phyloP scores from a whole-genome alignment of 2,888 invertebrate genomes.

The Polylopha cassiicola region DNA sequence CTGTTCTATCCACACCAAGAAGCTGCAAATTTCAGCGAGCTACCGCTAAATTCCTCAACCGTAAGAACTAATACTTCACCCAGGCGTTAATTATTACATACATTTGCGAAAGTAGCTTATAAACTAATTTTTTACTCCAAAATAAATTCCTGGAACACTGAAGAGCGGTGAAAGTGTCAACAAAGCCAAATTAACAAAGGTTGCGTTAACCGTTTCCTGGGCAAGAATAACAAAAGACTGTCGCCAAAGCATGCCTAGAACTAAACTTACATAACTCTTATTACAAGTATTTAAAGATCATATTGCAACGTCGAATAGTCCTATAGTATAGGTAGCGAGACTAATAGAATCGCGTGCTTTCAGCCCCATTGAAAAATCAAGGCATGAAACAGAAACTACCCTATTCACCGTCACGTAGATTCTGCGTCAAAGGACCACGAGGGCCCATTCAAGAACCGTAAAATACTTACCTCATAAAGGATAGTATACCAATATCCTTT shows the following conservation, averaged over 20 bases:
- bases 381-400: slow-evolving; percentile 66
- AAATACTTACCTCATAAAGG: slow-evolving; percentile 46
- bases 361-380: slow-evolving; percentile 49
- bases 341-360: slow-evolving; percentile 35
- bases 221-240: slow-evolving; percentile 14
- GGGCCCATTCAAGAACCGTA: slow-evolving; percentile 56
- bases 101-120: slow-evolving; percentile 31
- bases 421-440: slow-evolving; percentile 51
- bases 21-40: slow-evolving; percentile 28
- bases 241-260: no score
- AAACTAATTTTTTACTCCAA: slow-evolving; percentile 4
- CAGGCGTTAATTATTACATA: slow-evolving; percentile 39
- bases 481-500: slow-evolving; percentile 42
- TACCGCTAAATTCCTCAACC: slow-evolving; percentile 39
- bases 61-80: slow-evolving; percentile 34
- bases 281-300: no score
- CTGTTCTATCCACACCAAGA: no score
- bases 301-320: no score
- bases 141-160: slow-evolving; percentile 5
- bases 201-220: slow-evolving; percentile 19
- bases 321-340: slow-evolving; percentile 30
- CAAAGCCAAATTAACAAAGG: slow-evolving; percentile 10
- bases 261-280: no score
- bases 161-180: slow-evolving; percentile 10
- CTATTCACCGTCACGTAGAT: slow-evolving; percentile 64